phyloP scores from a whole-genome alignment of 2,113 vertebrate species.

The Promerops cafer region DNA sequence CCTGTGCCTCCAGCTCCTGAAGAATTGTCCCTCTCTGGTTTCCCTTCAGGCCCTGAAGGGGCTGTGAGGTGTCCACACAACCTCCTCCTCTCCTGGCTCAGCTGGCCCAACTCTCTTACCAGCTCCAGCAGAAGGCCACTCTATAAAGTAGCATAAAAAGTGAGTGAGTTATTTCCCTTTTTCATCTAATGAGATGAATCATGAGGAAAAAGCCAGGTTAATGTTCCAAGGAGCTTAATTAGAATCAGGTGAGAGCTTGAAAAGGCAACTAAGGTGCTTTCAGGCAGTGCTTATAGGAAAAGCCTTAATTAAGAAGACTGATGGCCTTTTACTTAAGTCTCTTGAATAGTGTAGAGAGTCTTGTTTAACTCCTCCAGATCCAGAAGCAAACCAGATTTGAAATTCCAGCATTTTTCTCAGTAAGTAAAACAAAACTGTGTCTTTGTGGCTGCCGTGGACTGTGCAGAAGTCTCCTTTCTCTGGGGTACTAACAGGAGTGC shows the following conservation, averaged over 20 bases:
- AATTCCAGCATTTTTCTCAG: not conserved
- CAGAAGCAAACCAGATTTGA: slow-evolving; percentile 51
- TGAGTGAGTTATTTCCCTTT: slow-evolving; percentile 79
- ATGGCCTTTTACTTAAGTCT: slow-evolving; percentile 88
- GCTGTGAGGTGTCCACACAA: not conserved
- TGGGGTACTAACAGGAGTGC: not conserved
- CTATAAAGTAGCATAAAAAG: slow-evolving; percentile 22
- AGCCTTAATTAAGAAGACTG: slow-evolving; percentile 91
- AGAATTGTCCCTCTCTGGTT: not conserved
- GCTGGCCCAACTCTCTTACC: not conserved
- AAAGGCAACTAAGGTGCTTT: slow-evolving; percentile 85
- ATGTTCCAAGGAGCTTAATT: slow-evolving; percentile 94
- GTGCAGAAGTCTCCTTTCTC: not conserved
- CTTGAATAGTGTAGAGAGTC: slow-evolving; percentile 66
- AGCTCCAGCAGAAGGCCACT: not conserved
- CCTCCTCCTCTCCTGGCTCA: not conserved
- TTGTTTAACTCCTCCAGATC: slow-evolving; percentile 74
- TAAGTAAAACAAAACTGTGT: not conserved
- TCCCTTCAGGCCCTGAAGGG: not conserved
- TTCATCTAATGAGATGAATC: slow-evolving; percentile 87
- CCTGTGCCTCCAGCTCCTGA: fast-evolving
- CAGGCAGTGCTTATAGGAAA: slow-evolving; percentile 80
- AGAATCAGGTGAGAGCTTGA: slow-evolving; percentile 84
- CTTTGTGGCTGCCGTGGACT: not conserved
- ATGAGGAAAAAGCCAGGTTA: slow-evolving; percentile 78